These are phyloP conservation scores for Watersipora subatra DNA, from an alignment of 1,140 invertebrate genomes.

Conservation along the genomic window DNA sequence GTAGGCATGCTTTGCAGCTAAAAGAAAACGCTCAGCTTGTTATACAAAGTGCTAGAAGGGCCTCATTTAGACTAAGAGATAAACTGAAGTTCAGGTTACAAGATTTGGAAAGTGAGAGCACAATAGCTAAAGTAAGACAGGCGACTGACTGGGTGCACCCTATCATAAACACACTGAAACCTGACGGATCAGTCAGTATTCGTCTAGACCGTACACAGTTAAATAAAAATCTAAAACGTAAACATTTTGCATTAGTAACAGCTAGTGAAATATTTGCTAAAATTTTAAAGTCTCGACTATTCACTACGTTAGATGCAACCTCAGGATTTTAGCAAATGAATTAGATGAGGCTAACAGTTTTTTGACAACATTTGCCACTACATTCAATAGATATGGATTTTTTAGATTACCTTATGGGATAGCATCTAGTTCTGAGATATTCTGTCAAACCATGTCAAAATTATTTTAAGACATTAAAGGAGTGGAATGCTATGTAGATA, in stretches of 20 bases:
- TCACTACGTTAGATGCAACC: conserved; percentile 2
- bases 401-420: conserved; percentile 38
- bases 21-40: not conserved
- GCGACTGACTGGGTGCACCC: not conserved
- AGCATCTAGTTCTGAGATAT: conserved; percentile 12
- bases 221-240: conserved; percentile 10
- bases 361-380: conserved; percentile 39
- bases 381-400: conserved; percentile 35
- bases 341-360: conserved; percentile 11
- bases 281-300: conserved; percentile 5
- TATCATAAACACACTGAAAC: conserved; percentile 6
- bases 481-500: conserved; percentile 14
- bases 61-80: not conserved
- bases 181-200: conserved; percentile 11
- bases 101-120: not conserved
- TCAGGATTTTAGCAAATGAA: conserved; percentile 5
- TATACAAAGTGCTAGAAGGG: not conserved
- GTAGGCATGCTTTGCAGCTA: not conserved
- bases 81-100: not conserved
- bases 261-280: conserved; percentile 11
- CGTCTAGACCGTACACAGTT: conserved; percentile 13
- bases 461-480: conserved; percentile 9
- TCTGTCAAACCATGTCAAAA: conserved; percentile 13
- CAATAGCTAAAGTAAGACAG: not conserved
- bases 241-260: conserved; percentile 9